Conservation (phyloP, 2,888 invertebrate species). For the Cyclophora albipunctata region DNA sequence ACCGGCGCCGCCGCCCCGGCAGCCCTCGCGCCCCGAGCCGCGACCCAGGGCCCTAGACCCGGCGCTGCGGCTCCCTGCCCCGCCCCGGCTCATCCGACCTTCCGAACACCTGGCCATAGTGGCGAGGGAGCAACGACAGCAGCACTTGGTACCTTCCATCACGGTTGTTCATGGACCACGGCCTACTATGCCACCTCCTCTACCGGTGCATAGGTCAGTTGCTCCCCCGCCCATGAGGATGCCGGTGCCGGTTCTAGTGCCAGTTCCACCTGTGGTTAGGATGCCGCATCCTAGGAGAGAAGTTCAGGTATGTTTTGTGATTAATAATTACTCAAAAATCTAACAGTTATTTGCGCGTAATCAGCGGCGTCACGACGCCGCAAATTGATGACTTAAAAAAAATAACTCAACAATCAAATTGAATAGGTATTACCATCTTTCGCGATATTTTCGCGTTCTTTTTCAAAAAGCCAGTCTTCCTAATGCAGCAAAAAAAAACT, state of each 20-base stretch:
- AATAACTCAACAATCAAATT: no score
- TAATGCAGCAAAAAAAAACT: no score
- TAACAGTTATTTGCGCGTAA: background rate
- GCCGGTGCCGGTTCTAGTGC: slow-evolving; percentile 47
- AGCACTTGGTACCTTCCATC: slow-evolving; percentile 45
- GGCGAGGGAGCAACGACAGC: slow-evolving; percentile 42
- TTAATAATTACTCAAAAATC: background rate
- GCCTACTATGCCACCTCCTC: slow-evolving; percentile 35
- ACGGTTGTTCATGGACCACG: slow-evolving; percentile 47
- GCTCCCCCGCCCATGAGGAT: slow-evolving; percentile 55
- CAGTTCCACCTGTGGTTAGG: slow-evolving; percentile 9
- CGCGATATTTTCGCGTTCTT: no score
- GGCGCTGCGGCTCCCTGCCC: slow-evolving; percentile 23
- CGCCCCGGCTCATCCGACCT: slow-evolving; percentile 60
- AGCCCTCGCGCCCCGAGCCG: slow-evolving; percentile 45
- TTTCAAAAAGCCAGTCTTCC: no score
- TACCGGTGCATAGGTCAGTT: slow-evolving; percentile 47
- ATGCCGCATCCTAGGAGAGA: slow-evolving; percentile 55
- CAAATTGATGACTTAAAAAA: no score
- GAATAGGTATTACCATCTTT: no score
- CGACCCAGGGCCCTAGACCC: slow-evolving; percentile 37
- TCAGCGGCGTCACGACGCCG: no score
- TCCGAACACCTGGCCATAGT: slow-evolving; percentile 62
- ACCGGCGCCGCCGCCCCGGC: slow-evolving; percentile 58
- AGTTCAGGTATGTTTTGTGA: slow-evolving; percentile 48